Base-by-base conservation (phyloP, 1,140 invertebrate species). In the Pararge aegeria region DNA sequence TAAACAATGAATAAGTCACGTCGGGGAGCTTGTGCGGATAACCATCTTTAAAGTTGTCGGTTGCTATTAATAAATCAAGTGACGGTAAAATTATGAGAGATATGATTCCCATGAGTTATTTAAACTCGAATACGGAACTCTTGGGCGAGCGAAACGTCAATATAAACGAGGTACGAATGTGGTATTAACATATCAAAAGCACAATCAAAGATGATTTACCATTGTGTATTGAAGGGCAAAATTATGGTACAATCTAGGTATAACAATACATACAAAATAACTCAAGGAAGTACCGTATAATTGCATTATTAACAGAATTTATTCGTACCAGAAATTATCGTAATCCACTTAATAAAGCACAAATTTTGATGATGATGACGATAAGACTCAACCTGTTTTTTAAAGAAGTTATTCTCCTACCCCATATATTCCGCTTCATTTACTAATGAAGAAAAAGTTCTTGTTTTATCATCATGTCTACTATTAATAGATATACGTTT, bases 1-100 rank as follows among this genome's bases (percentile, higher is more conserved):
- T 77, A 70, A 70, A 78, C 70, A 75, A 78, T 75, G 72, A 73
- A 73, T 73, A 75, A 74, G 65, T 71, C 66, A 71, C 64, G 66
- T 71, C 63, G 53, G 60, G 60, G 57, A 59, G 55, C 57, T 59
- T 52, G 62, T 61, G 55, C 48, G 68, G 68, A 70, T 70, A 68
- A 63, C 63, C 56, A 68, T 68, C 65, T 66, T 67, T 58, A 48
- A 55, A 24, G 38, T 58, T 63, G 65, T 64, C 65, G 66, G 59
- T 59, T 49, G 61, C 49, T 72, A 61, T 72, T 59, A 68, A 66
- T 72, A 68, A 68, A 72, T 72, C 66, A 72, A 40, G 56, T 61
- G 53, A 70, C 46, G 57, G 55, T 64, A 53, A 68, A 61, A 64
- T 64, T 60, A 54, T 68, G 50, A 52, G 51, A 67, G 54, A 64